Base-by-base conservation (phyloP, 2,113 vertebrate genomes). In the Penelope pileata region DNA sequence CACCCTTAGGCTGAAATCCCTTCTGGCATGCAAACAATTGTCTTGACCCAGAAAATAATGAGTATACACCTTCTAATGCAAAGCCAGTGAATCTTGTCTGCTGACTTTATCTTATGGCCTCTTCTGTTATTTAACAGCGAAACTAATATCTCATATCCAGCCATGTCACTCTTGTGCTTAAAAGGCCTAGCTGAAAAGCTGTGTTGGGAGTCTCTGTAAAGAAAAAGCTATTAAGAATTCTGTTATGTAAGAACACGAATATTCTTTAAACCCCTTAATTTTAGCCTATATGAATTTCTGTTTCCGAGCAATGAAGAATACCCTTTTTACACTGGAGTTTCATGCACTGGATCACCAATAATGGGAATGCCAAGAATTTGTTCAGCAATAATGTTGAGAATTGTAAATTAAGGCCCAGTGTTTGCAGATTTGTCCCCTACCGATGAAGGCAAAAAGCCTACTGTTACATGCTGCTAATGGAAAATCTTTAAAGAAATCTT, bases 1-100 rank as follows among this genome's bases (percentile, higher is more conserved):
- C 85, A 70, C 85, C 85, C 85, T 81, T 47, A 50, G 26, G 29
- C 12, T 83, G 83, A 75, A 93, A 94, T 93, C 64, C 11, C n/a
- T 80, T 83, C 76, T 77, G 91, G 90, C 68, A 86, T 72, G 76
- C 36, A 60, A 88, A 59, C 84, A 83, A 53, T 67, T 56, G 40
- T 64, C 42, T 70, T 81, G 85, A 91, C 83, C 64, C 9, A 22
- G 76, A 63, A 81, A 78, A 75, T 48, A 34, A 45, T 60, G 30
- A 34, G 12, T 45, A 36, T 68, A 74, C 24, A 53, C 64, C 69
- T 92, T 62, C 17, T 45, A 32, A 40, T 56, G 79, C 50, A 51
- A n/a, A 8, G 32, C 24, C 53, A 94, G 85, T 77, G 78, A 87
- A 75, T 81, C 85, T 83, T 80, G 72, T 88, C 72, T 91, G 11